Percentiles rank a stretch among this genome's conserved stretches.
These are phyloP conservation scores for Nephrotoma flavescens DNA, from an alignment of 2,888 invertebrate species.

Conservation along the genomic window DNA sequence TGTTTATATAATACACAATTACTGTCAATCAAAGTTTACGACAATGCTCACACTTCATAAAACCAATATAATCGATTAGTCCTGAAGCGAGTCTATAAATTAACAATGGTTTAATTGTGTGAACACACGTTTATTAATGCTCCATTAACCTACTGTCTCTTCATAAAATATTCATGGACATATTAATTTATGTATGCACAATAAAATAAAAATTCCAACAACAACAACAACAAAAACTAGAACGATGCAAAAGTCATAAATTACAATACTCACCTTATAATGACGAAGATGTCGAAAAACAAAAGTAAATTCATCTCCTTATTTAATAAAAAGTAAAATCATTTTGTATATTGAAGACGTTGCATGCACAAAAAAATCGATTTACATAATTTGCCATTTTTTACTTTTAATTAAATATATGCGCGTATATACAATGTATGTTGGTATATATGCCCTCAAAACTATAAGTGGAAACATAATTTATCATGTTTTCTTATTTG, in stretches of 20 bases:
- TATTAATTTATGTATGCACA: not conserved
- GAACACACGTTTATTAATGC: not conserved
- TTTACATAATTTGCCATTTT: not conserved
- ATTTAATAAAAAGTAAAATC: not conserved
- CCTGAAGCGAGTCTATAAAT: not conserved
- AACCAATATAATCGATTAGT: not conserved
- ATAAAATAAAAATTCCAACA: not conserved
- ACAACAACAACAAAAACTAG: not conserved
- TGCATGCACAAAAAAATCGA: not conserved
- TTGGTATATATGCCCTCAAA: not conserved
- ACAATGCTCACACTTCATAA: not conserved
- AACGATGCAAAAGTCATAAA: not conserved
- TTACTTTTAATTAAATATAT: not conserved
- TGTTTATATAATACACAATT: not conserved
- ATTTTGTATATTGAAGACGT: not conserved
- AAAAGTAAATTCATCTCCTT: not conserved
- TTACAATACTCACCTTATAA: not conserved
- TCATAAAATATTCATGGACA: not conserved
- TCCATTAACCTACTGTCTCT: not conserved
- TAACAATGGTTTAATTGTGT: not conserved
- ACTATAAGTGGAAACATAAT: not conserved
- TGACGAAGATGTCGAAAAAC: not conserved
- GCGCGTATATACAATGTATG: not conserved
- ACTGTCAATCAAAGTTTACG: not conserved
- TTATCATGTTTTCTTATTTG: not conserved